Conservation (phyloP, 2,113 vertebrate genomes). For the Gorsachius goisagi region DNA sequence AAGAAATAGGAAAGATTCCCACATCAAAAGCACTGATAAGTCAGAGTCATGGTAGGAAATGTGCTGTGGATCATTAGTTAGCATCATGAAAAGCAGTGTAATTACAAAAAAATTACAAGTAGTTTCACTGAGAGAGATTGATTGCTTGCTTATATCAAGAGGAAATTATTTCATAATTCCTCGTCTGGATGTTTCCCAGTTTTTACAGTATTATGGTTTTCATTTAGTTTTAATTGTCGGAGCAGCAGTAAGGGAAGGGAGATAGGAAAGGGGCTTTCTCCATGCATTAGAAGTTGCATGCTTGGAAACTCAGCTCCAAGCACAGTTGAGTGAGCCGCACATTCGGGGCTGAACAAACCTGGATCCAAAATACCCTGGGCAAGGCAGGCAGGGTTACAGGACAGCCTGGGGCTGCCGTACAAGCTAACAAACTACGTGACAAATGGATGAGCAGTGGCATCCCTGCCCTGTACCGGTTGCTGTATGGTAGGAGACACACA, state of each 20-base stretch:
- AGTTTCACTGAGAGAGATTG: background rate
- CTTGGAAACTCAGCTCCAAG: background rate
- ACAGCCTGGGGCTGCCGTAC: background rate
- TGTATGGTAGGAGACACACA: background rate
- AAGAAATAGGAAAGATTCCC: background rate
- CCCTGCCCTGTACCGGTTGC: background rate
- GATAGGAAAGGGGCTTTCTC: background rate
- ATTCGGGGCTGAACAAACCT: background rate
- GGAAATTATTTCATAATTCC: conserved; percentile 14
- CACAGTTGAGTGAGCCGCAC: fast-evolving
- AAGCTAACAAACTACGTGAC: too few relatives aligned
- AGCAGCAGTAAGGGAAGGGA: background rate
- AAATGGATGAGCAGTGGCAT: background rate
- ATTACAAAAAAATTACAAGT: background rate
- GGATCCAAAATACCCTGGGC: background rate
- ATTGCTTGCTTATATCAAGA: background rate
- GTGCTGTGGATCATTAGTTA: background rate
- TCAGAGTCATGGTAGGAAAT: background rate
- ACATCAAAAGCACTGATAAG: background rate
- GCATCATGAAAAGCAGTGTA: background rate
- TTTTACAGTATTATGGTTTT: background rate
- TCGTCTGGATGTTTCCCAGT: background rate
- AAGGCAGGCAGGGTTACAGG: background rate
- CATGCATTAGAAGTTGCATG: fast-evolving
- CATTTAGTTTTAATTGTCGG: background rate